These are phyloP conservation scores for Ctenicera cuprea DNA, from an alignment of 2,888 invertebrate genomes.

Conservation along the genomic window DNA sequence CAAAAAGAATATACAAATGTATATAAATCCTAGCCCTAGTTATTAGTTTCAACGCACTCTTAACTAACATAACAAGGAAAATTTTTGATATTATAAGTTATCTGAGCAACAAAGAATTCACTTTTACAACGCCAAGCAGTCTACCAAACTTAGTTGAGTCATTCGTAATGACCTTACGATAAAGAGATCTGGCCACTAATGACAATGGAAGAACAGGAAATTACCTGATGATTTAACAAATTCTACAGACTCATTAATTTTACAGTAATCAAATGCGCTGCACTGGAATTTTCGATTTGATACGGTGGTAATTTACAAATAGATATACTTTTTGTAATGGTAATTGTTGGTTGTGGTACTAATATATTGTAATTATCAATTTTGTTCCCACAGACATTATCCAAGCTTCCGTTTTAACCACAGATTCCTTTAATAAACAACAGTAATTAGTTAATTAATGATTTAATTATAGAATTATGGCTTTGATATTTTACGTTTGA, in stretches of 20 bases:
- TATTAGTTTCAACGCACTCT: background rate
- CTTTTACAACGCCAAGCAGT: slow-evolving; percentile 8
- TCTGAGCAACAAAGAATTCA: no score
- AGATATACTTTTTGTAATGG: background rate
- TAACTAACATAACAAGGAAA: background rate
- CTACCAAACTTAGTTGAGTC: slow-evolving; percentile 6
- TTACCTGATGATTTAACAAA: slow-evolving; percentile 24
- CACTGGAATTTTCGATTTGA: slow-evolving; percentile 13
- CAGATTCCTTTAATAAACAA: no score
- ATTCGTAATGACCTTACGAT: slow-evolving; percentile 8
- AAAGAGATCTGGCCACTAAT: slow-evolving; percentile 26
- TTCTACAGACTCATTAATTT: slow-evolving; percentile 7
- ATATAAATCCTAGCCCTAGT: no score
- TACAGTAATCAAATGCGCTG: background rate
- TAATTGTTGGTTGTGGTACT: background rate
- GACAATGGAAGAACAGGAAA: slow-evolving; percentile 23
- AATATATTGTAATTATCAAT: background rate
- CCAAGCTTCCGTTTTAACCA: no score
- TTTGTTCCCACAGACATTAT: no score
- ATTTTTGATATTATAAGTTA: background rate
- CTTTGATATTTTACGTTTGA: no score
- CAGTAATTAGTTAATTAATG: no score
- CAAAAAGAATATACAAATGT: no score
- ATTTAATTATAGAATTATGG: no score
- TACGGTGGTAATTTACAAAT: slow-evolving; percentile 1